Evolutionary conservation across 2,113 vertebrate species (phyloP).

Genomic region (Albula goreensis): DNA sequence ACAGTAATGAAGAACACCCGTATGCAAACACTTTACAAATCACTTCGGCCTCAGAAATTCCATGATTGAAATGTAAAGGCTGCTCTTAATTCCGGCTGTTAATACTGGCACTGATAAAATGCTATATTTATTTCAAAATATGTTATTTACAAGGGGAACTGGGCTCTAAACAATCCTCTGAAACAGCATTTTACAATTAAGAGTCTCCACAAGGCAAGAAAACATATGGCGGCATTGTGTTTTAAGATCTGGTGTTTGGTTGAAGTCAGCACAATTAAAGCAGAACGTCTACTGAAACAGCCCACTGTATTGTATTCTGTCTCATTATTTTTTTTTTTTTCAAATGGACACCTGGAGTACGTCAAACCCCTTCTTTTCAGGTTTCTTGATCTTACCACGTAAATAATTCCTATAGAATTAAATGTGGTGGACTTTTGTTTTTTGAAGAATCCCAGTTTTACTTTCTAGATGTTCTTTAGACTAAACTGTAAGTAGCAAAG

Average conservation of each 20-base stretch:
- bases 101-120: background rate
- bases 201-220: background rate
- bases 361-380: background rate
- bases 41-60: background rate
- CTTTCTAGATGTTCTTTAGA: background rate
- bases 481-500: background rate
- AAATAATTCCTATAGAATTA: background rate
- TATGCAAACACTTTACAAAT: background rate
- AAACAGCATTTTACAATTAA: background rate
- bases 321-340: background rate
- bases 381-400: background rate
- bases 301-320: background rate
- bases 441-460: background rate
- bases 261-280: background rate
- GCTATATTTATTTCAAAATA: conserved; percentile 18
- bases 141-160: conserved; percentile 20
- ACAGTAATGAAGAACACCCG: conserved; percentile 16
- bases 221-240: background rate
- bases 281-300: background rate
- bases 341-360: background rate
- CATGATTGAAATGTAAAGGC: background rate
- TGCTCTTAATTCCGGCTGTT: background rate
- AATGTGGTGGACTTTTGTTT: background rate
- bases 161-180: conserved; percentile 1
- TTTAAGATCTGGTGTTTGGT: background rate